Percentiles rank a stretch among this genome's conserved stretches.
These are phyloP conservation scores for Deroplatys truncata DNA, from an alignment of 2,888 invertebrate genomes.

Conservation along the genomic window DNA sequence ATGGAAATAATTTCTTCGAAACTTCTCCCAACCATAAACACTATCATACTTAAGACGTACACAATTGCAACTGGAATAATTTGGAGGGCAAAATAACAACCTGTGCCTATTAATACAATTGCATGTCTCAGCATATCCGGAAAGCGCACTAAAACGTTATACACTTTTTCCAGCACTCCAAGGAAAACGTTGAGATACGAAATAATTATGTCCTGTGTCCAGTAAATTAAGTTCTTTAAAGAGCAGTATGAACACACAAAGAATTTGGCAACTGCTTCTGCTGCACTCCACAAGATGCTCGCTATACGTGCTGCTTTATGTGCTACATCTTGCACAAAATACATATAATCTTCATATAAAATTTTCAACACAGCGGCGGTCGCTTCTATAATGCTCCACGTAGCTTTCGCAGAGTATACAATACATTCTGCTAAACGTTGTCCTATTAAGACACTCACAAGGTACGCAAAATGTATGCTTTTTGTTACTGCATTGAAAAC, in stretches of 20 bases:
- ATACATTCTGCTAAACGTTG: slow-evolving; percentile 2
- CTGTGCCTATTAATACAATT: slow-evolving; percentile 16
- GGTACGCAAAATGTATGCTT: neutral
- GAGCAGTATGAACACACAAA: neutral
- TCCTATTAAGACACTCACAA: slow-evolving; percentile 1
- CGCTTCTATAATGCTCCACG: neutral
- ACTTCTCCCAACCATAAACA: slow-evolving; percentile 13
- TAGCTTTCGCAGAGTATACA: neutral
- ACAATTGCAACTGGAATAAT: slow-evolving; percentile 21
- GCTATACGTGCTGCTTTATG: neutral
- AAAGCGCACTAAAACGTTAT: neutral
- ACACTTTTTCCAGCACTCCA: neutral
- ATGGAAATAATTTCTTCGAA: slow-evolving; percentile 11
- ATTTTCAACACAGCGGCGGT: neutral
- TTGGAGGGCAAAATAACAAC: slow-evolving; percentile 15
- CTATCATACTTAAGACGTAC: slow-evolving; percentile 12
- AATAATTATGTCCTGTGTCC: neutral
- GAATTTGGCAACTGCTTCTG: neutral
- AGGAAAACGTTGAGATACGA: neutral
- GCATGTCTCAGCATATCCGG: slow-evolving; percentile 19
- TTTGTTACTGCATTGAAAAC: neutral
- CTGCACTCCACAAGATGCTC: neutral
- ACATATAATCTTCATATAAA: slow-evolving; percentile 20
- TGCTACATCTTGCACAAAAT: slow-evolving; percentile 1
- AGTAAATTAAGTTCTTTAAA: neutral